Base-by-base conservation (phyloP, 2,888 invertebrate species). In the Euspilapteryx auroguttella region DNA sequence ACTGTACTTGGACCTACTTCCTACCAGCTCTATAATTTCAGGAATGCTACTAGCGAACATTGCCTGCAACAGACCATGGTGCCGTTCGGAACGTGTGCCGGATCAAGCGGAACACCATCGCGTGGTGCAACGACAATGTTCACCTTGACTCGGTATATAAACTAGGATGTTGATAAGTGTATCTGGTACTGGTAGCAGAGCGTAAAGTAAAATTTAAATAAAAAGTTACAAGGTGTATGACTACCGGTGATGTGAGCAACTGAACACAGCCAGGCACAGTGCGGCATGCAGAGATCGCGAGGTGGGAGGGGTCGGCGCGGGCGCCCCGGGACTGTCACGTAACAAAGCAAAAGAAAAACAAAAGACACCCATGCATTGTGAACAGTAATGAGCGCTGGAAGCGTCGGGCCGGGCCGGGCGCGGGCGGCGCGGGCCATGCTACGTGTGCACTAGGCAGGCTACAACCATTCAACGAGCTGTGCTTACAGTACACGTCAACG, bases 1-100 rank as follows among this genome's bases (percentile, higher is more conserved):
- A 82, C 94, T 92, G 86, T 97, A 97, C 84, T 96, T 96, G 84
- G 95, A 94, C 81, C 96, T 90, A 85, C 92, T 92, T 81, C 96
- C 95, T 85, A 97, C 91, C 82, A 98, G 93, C 84, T 97, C 96
- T 82, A 94, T 95, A 82, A 98, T 96, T 89, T 98, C 97, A 79
- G 97, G 97, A 81, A 98, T 94, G 87, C 94, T 95, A 87, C 94
- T 95, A 84, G 97, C 96, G 90, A 98, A 98, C 87, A 97, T 94
- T 82, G 96, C 97, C 95, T 95, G 89, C 79, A 87, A 86, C 84
- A 82, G 84, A 82, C 75, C 75, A 73, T 63, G 73, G 75, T 65
- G 75, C 61, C 65, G 66, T 54, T 68, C 63, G 66, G 50, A 56
- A 55, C 49, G 47, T 52, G 54, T 54, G 49, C 49, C 41, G 44